These are phyloP conservation scores for Drosophila rufa DNA, from an alignment of 1,140 invertebrate genomes.

Conservation along the genomic window DNA sequence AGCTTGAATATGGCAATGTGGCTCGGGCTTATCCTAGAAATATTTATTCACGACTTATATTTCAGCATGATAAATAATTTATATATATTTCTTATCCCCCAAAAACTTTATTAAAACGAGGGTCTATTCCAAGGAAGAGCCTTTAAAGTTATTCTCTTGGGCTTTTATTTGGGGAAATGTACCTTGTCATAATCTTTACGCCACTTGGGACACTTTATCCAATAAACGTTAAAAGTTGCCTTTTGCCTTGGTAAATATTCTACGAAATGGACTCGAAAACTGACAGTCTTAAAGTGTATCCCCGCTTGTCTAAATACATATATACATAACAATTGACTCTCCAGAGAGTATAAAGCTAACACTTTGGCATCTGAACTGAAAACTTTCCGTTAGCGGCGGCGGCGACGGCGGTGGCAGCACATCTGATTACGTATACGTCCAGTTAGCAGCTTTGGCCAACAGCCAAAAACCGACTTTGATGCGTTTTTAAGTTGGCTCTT, in stretches of 20 bases:
- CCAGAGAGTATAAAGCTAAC: conserved; percentile 25
- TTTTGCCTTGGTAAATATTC: conserved; percentile 13
- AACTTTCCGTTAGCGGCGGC: conserved; percentile 34
- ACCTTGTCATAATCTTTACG: conserved; percentile 11
- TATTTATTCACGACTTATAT: background rate
- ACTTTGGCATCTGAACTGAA: conserved; percentile 21
- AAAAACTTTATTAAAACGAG: background rate
- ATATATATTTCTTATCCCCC: background rate
- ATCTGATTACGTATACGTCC: conserved; percentile 66
- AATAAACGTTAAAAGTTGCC: conserved; percentile 22
- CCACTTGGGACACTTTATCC: conserved; percentile 18
- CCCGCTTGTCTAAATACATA: background rate
- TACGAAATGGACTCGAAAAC: conserved; percentile 13
- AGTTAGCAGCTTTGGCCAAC: conserved; percentile 62
- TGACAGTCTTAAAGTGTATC: conserved; percentile 6
- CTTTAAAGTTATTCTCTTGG: too few relatives aligned
- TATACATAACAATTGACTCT: conserved; percentile 35
- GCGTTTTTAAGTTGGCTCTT: conserved; percentile 67
- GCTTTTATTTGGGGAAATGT: conserved; percentile 1
- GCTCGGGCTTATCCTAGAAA: background rate
- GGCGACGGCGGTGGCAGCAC: conserved; percentile 17
- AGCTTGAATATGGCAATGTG: too few relatives aligned
- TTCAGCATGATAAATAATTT: background rate
- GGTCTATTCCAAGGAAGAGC: background rate
- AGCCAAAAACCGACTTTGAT: conserved; percentile 70